Base-by-base conservation (phyloP, 2,888 invertebrate species). In the Limnephilus lunatus region DNA sequence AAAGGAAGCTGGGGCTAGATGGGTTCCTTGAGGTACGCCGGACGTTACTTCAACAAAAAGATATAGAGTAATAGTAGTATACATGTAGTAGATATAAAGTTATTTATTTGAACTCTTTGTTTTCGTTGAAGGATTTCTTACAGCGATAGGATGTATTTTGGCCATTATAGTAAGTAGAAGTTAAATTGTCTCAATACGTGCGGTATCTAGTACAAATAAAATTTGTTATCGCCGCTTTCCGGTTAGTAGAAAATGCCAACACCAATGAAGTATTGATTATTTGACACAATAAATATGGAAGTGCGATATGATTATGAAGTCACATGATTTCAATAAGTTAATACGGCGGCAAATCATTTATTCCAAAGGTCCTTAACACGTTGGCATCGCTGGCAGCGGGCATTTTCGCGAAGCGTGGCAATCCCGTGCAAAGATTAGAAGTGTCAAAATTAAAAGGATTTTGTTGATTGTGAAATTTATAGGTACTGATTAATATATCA, bases 321-420 rank as follows among this genome's bases (percentile, higher is more conserved):
- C 68, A 68, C 68, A 68, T 68, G 68, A n/a, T 68, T 68, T 25
- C 68, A 68, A 68, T n/a, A 0, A n/a, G 25, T 68, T 25, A 68
- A 68, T 25, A 68, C 9, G 2, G 68, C n/a, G 68, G 25, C 68
- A 68, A n/a, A 82, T 82, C 31, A 32, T 82, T 82, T 82, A 82
- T 32, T 82, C 82, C 82, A 82, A 82, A 82, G 81, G 81, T 81
- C 81, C 81, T 81, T 81, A 31, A 30, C 11, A 31, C 19, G 53
- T 15, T 81, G 81, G 31, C 82, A 9, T 31, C 15, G 82, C 82
- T 68, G 68, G 82, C 82, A 31, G 82, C 32, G 14, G 30, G 82
- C 82, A 82, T 25, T 68, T 7, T 25, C 25, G 25, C 9, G 2
- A 25, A 68, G 68, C 25, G 25, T 68, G 68, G 25, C n/a, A 68